Evolutionary conservation across 35 echinoderm and acorn worm species (phyloP).

Genomic region (Nesometra sesokonis): DNA sequence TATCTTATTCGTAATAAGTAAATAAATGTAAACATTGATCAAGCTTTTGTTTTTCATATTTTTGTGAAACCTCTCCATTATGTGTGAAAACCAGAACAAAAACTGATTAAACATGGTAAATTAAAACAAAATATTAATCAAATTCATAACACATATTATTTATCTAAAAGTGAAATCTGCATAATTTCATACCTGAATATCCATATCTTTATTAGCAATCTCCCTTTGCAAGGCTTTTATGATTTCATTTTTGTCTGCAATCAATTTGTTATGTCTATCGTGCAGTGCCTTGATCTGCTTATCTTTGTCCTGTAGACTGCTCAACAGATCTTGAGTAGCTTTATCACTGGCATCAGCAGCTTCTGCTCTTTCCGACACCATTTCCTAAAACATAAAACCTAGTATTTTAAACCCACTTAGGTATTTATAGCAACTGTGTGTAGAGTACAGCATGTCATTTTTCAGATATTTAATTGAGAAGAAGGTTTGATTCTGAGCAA

Average conservation of each 20-base stretch:
- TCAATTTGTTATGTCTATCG: slow-evolving; percentile 39
- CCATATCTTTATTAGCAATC: slow-evolving; percentile 62
- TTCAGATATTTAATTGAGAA: no score
- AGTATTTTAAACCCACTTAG: no score
- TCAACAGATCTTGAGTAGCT: slow-evolving; percentile 51
- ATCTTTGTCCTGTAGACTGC: slow-evolving; percentile 69
- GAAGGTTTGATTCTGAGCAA: no score
- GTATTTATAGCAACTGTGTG: no score
- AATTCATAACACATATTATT: background rate
- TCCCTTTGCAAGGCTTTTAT: slow-evolving; percentile 67
- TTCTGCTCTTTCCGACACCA: slow-evolving; percentile 63
- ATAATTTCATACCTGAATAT: slow-evolving; percentile 74
- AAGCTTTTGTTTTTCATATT: no score
- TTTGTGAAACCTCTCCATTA: no score
- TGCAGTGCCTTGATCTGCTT: slow-evolving; percentile 84
- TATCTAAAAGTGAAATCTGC: background rate
- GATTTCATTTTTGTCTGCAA: slow-evolving; percentile 48
- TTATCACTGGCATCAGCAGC: slow-evolving; percentile 58
- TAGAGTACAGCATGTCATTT: no score
- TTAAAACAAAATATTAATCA: background rate
- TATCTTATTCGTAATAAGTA: no score
- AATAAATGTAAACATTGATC: no score
- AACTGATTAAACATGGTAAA: background rate
- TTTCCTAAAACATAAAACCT: slow-evolving; percentile 26
- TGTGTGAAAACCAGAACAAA: background rate